phyloP scores from a whole-genome alignment of 2,113 vertebrate species.

The Oostethus manadensis region DNA sequence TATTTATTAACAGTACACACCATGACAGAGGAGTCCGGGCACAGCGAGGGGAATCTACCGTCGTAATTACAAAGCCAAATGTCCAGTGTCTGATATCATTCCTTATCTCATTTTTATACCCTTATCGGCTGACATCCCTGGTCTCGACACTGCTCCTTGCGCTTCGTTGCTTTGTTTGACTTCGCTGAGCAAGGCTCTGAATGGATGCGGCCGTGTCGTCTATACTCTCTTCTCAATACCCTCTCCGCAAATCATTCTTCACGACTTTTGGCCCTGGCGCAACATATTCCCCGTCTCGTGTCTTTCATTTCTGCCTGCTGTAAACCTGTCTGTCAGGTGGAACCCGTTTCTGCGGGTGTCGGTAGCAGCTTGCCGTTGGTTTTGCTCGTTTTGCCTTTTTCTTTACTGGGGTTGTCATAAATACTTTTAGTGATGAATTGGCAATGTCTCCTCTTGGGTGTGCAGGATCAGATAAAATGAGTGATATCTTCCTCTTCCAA shows the following conservation, averaged over 20 bases:
- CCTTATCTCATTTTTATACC: background rate
- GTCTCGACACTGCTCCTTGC: no score
- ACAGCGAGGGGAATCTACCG: no score
- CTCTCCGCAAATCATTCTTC: constrained; percentile 45
- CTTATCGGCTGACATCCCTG: background rate
- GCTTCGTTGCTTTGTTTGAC: no score
- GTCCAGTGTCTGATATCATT: background rate
- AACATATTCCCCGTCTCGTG: constrained; percentile 4
- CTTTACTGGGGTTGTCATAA: background rate
- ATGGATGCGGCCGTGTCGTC: constrained; percentile 46
- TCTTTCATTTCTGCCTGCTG: background rate
- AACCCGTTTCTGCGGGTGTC: constrained; percentile 43
- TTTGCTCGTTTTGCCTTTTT: background rate
- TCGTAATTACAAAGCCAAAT: no score
- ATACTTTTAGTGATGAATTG: constrained; percentile 15
- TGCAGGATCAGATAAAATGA: constrained; percentile 18
- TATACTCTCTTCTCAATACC: constrained; percentile 37
- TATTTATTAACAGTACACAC: no score
- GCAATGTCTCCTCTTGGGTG: background rate
- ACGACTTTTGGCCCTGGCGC: constrained; percentile 17
- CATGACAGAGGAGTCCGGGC: no score
- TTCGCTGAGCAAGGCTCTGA: constrained; percentile 23
- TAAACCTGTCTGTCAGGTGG: constrained; percentile 41
- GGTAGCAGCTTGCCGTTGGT: constrained; percentile 2
- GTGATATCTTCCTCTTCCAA: constrained; percentile 3